phyloP scores from a whole-genome alignment of 2,888 invertebrate species.

The Noctuana brunneofusca region DNA sequence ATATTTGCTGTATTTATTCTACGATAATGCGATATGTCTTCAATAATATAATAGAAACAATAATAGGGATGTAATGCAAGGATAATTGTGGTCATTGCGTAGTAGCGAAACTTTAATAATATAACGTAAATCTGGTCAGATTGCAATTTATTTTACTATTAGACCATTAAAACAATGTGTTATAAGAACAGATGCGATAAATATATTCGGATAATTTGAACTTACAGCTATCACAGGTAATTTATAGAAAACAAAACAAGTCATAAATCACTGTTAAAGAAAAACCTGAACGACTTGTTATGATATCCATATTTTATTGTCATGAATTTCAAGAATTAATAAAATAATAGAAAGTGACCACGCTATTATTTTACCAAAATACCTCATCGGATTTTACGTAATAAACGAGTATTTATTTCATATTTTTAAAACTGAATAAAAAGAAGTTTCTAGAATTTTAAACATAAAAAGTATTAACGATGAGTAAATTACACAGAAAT shows the following conservation, averaged over 20 bases:
- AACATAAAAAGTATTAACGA: no score
- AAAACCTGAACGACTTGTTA: neutral
- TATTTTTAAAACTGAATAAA: no score
- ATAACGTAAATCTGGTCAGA: neutral
- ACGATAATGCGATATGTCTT: constrained; percentile 3
- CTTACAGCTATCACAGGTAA: neutral
- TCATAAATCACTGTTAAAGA: neutral
- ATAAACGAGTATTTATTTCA: no score
- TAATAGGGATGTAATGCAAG: no score
- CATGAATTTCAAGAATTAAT: neutral
- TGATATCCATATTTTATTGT: neutral
- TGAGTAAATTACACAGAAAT: neutral
- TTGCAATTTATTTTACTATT: neutral
- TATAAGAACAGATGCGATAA: neutral
- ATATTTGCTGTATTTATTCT: neutral
- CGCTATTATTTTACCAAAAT: neutral
- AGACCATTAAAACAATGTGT: neutral
- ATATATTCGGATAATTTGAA: neutral
- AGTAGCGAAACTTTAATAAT: no score
- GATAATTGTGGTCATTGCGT: no score
- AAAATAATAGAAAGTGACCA: neutral
- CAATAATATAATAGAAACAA: neutral
- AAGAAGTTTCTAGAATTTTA: no score
- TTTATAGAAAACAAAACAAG: neutral
- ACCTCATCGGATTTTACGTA: no score